Evolutionary conservation across 35 echinoderm and acorn worm species (phyloP), one percentile per base, ranked within the genome.

Genomic region (Apostichopus californicus): DNA sequence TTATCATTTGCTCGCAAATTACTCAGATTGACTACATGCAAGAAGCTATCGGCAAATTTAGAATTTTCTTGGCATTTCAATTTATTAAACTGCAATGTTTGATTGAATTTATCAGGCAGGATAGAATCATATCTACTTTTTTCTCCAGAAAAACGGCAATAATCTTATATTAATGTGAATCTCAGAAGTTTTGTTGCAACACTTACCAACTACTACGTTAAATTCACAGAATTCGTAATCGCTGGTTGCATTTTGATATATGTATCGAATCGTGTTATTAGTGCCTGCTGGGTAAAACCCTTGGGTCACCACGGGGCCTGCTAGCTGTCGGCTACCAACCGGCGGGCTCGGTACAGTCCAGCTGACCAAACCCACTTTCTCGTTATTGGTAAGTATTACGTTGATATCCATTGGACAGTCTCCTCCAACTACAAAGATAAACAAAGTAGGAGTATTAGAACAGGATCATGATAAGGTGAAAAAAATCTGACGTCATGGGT

Each of bases 251-350:
- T 17, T 46, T 63, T 12, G 20, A 52, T 57, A 87, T 23, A 87
- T 87, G 59, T 87, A 87, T 57, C 57, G 86, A 14, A 87, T 87
- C 25, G 68, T 72, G n/a, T 14, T 89, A 46, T 89, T 73, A 55
- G 86, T 89, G 6, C 86, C 86, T 54, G 23, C 25, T 18, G 86
- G 64, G 15, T 89, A 89, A 15, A 89, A 8, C 8, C 86, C 86
- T 26, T 68, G 68, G 28, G 86, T 15, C 24, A 25, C 24, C 4
- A 64, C 2, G 1, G 86, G 86, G 11, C 86, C 86, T 55, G 86
- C 86, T 6, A 89, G 22, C 18, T 73, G 86, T 24, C 58, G 6
- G 1, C 8, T 13, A 18, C 81, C 81, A 0, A 5, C 4, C 57
- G 57, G 57, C 6, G 46, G 60, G 26, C 64, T 89, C 4, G 86